These are phyloP conservation scores for Bombus difficillimus DNA, from an alignment of 1,140 invertebrate species.

Conservation along the genomic window DNA sequence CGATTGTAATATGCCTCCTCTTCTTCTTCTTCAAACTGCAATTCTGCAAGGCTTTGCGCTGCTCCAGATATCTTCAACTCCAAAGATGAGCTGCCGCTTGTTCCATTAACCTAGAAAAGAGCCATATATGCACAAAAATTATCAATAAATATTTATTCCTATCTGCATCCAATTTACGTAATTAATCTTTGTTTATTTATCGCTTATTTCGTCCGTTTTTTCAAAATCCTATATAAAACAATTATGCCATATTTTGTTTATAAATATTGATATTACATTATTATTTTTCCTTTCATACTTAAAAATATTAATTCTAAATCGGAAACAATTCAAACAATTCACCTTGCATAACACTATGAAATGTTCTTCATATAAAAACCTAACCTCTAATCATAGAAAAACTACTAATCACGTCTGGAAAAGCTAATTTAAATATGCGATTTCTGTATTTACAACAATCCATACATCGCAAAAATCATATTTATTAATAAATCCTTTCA, in stretches of 20 bases:
- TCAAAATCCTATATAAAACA: not conserved
- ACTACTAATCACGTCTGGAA: not conserved
- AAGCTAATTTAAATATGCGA: not conserved
- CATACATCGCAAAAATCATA: not conserved
- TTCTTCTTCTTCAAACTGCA: conserved; percentile 95
- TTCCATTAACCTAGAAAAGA: conserved; percentile 86
- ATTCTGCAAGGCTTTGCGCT: conserved; percentile 89
- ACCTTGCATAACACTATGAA: conserved; percentile 30
- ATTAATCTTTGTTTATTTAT: not conserved
- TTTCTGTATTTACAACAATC: not conserved
- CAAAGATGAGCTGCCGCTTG: conserved; percentile 75
- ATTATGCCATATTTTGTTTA: not conserved
- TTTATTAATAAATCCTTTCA: not conserved
- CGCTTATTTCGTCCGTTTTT: not conserved
- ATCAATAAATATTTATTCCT: not conserved
- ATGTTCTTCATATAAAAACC: not conserved
- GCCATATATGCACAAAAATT: not conserved
- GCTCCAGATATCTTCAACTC: conserved; percentile 88
- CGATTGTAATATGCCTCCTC: conserved; percentile 95
- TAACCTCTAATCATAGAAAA: conserved; percentile 24
- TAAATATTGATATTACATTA: not conserved
- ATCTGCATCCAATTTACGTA: not conserved
- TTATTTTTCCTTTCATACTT: not conserved
- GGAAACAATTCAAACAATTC: not conserved
- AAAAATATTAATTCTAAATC: not conserved